phyloP scores from a whole-genome alignment of 1,140 invertebrate genomes.

The Drosophila saltans region DNA sequence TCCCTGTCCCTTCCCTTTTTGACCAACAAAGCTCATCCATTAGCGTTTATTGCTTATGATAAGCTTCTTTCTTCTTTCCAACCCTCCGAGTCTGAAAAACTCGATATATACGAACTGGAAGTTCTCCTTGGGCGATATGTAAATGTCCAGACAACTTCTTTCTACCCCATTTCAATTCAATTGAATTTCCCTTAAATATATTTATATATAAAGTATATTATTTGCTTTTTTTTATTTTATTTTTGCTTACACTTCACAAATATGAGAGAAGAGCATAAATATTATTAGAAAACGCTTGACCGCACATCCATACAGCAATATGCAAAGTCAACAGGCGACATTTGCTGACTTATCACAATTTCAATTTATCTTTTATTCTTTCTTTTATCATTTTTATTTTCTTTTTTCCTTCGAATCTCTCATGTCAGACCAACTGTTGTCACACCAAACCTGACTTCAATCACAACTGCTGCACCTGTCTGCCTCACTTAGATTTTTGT shows the following conservation, averaged over 20 bases:
- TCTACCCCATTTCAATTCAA: conserved; percentile 25
- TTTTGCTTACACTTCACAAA: conserved; percentile 24
- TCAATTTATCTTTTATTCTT: conserved; percentile 38
- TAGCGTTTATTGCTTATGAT: conserved; percentile 75
- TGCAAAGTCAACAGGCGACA: conserved; percentile 58
- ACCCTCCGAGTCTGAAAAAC: conserved; percentile 11
- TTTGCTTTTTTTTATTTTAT: background rate
- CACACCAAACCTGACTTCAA: conserved; percentile 14
- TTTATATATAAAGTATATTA: conserved; percentile 16
- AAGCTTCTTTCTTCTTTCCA: conserved; percentile 39
- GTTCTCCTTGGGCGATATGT: conserved; percentile 16
- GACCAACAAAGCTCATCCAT: conserved; percentile 62
- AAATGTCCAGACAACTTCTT: conserved; percentile 33
- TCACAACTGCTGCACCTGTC: conserved; percentile 20
- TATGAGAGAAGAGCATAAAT: conserved; percentile 50
- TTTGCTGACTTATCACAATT: conserved; percentile 59
- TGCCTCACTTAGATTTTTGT: conserved; percentile 19
- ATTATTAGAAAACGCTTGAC: conserved; percentile 67
- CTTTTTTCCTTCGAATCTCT: conserved; percentile 1
- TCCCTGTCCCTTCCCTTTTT: background rate
- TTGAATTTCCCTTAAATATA: conserved; percentile 59
- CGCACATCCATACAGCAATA: conserved; percentile 53
- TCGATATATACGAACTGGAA: conserved; percentile 22
- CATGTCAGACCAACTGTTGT: conserved; percentile 19
- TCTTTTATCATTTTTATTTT: conserved; percentile 32